These are phyloP conservation scores for Pogonocichla stellata DNA, from an alignment of 2,113 vertebrate genomes.

Conservation along the genomic window DNA sequence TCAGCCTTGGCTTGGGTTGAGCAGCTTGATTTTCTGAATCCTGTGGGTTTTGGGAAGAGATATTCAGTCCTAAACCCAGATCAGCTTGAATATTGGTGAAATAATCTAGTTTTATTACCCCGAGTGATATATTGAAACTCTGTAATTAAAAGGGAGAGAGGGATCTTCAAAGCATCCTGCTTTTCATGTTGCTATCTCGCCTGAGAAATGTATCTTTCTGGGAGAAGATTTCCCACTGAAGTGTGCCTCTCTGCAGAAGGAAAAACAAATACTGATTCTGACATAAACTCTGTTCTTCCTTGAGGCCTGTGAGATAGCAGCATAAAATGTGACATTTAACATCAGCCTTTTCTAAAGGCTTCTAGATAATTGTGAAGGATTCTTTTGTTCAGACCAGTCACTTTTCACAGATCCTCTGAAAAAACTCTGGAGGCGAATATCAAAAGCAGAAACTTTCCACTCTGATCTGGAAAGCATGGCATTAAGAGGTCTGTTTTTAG, in stretches of 20 bases:
- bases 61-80: neutral
- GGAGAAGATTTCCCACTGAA: neutral
- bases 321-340: conserved; percentile 50
- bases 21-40: neutral
- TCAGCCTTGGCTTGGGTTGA: accelerated
- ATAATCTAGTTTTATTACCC: neutral
- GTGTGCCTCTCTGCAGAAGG: neutral
- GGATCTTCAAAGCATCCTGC: neutral
- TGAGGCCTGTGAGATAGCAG: conserved; percentile 25
- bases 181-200: neutral
- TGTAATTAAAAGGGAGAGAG: neutral
- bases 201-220: neutral
- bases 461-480: neutral
- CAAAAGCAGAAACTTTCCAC: neutral
- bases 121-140: neutral
- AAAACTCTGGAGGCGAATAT: neutral
- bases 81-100: neutral
- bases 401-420: conserved; percentile 5
- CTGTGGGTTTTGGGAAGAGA: neutral
- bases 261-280: conserved; percentile 5
- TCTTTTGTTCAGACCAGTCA: conserved; percentile 34
- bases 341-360: conserved; percentile 41
- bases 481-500: neutral
- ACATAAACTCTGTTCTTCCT: conserved; percentile 38
- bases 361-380: conserved; percentile 32